Evolutionary conservation across 37 sponge, comb jelly and placozoan species (phyloP).

Genomic region (Chondrosia reniformis): DNA sequence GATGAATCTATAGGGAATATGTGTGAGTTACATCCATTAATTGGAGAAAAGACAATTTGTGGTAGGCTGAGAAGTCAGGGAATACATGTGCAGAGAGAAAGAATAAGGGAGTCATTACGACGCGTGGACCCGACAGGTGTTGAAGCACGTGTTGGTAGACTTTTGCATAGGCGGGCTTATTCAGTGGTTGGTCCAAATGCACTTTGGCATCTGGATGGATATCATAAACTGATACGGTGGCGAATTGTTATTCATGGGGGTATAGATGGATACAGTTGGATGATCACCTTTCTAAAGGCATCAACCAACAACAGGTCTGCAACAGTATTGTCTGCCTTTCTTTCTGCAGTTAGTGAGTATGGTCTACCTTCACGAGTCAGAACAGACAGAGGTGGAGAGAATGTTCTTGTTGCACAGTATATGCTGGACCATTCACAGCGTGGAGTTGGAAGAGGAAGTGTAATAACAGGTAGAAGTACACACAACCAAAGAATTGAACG

Average conservation of each 20-base stretch:
- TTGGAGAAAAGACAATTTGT: too few relatives aligned
- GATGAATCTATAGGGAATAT: too few relatives aligned
- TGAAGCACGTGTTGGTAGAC: constrained; percentile 6
- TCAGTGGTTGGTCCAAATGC: not conserved
- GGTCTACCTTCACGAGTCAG: constrained; percentile 28
- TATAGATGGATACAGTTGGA: constrained; percentile 23
- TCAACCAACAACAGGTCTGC: not conserved
- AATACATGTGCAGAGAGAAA: constrained; percentile 20
- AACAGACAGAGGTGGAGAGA: constrained; percentile 15
- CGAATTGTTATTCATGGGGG: constrained; percentile 34
- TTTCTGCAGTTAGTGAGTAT: not conserved
- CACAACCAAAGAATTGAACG: constrained; percentile 75
- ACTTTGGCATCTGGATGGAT: constrained; percentile 25
- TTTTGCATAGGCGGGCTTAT: not conserved
- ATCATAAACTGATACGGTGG: constrained; percentile 38
- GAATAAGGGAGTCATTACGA: constrained; percentile 48
- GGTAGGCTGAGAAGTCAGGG: too few relatives aligned
- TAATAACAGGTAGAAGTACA: constrained; percentile 39
- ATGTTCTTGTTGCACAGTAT: constrained; percentile 21
- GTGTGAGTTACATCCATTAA: too few relatives aligned
- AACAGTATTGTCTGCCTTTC: not conserved
- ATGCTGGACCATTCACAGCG: constrained; percentile 41
- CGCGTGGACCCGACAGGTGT: constrained; percentile 53
- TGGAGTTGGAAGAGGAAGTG: constrained; percentile 39
- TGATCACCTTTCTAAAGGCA: not conserved